These are phyloP conservation scores for Holacanthella duospinosa DNA, from an alignment of 2,888 invertebrate species.

Conservation along the genomic window DNA sequence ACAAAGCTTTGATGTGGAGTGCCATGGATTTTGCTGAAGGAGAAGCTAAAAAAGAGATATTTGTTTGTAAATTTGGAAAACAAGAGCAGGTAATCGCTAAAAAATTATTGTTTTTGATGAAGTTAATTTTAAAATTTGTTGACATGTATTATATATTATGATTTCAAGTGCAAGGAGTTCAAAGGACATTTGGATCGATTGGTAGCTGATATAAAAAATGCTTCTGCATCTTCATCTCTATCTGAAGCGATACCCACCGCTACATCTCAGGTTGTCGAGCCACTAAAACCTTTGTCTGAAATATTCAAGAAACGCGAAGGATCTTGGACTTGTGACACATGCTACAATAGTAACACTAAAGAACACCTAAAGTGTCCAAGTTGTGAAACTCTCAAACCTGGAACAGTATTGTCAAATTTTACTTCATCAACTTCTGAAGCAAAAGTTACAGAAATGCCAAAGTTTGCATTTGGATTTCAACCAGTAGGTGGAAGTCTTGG, in stretches of 20 bases:
- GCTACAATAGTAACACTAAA: neutral
- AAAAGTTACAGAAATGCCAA: neutral
- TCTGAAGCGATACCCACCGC: neutral
- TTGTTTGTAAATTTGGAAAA: constrained; percentile 42
- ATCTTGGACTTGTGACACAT: neutral
- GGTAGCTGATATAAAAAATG: neutral
- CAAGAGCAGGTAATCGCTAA: constrained; percentile 31
- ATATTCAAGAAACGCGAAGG: neutral
- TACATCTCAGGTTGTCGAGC: neutral
- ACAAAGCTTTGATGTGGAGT: constrained; percentile 40
- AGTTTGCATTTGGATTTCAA: neutral
- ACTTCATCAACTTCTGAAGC: neutral
- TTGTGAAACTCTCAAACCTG: neutral
- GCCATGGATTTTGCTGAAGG: constrained; percentile 42
- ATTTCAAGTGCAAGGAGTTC: neutral
- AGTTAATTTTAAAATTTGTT: no score
- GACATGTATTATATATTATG: no score
- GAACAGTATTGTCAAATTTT: neutral
- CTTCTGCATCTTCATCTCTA: neutral
- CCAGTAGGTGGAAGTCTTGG: neutral
- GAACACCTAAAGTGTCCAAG: neutral
- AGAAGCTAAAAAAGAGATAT: constrained; percentile 40
- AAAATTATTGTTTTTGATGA: no score
- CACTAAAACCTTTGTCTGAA: neutral
- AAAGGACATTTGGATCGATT: neutral